These are phyloP conservation scores for Paralichthys olivaceus DNA, from an alignment of 2,113 vertebrate species.

Conservation along the genomic window DNA sequence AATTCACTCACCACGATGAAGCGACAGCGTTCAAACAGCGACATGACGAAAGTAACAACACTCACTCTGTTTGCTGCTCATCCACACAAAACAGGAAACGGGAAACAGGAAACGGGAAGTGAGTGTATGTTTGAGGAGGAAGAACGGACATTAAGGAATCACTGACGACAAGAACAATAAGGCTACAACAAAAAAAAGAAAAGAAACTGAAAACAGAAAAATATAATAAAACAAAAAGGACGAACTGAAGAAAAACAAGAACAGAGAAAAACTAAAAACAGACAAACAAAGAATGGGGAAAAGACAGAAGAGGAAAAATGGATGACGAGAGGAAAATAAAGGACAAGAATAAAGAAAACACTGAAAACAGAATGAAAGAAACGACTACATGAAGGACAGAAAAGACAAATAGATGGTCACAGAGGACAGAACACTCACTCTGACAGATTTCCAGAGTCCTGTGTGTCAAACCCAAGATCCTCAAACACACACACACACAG, in stretches of 20 bases:
- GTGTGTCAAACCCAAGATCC: slow-evolving; percentile 20
- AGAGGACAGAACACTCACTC: not conserved
- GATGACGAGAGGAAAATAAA: not conserved
- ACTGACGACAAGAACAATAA: not conserved
- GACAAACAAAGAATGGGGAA: not conserved
- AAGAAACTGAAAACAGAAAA: not conserved
- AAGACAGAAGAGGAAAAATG: slow-evolving; percentile 8
- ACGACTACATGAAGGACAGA: not conserved
- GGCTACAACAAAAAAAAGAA: not conserved
- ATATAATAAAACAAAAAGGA: not conserved
- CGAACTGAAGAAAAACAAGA: not conserved
- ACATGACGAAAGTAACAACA: slow-evolving; percentile 56
- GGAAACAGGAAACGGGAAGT: slow-evolving; percentile 66
- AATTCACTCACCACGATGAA: slow-evolving; percentile 66
- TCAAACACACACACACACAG: not conserved
- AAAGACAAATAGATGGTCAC: not conserved
- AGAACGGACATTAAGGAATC: slow-evolving; percentile 10
- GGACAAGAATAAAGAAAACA: not conserved
- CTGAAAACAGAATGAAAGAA: not conserved
- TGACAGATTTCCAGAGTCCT: not conserved
- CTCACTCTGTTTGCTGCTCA: slow-evolving; percentile 23
- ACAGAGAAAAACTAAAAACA: not conserved
- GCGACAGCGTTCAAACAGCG: slow-evolving; percentile 53
- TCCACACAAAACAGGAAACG: slow-evolving; percentile 54
- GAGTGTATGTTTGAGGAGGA: slow-evolving; percentile 19